These are phyloP conservation scores for Panthera tigris DNA, from an alignment of 2,113 vertebrate species.

Conservation along the genomic window DNA sequence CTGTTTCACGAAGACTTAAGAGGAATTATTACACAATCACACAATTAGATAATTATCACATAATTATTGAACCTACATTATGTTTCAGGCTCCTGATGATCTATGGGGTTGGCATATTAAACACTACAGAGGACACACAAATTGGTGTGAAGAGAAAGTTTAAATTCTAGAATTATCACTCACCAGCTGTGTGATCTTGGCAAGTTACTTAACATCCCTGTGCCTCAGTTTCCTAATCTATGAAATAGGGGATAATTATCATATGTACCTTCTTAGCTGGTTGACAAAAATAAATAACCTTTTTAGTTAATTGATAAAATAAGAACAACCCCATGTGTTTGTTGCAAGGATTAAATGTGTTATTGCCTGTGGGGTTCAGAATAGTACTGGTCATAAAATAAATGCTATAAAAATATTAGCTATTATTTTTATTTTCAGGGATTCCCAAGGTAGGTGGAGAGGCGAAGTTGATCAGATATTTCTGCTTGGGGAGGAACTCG, in stretches of 20 bases:
- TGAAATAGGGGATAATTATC: neutral
- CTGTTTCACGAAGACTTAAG: neutral
- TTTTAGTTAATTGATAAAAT: neutral
- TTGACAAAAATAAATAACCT: neutral
- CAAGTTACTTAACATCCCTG: neutral
- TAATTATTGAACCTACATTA: neutral
- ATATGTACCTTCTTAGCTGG: neutral
- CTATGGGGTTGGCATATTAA: neutral
- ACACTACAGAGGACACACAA: neutral
- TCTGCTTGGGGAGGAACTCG: neutral
- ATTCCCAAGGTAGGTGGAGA: neutral
- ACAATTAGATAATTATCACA: neutral
- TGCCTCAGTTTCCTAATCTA: neutral
- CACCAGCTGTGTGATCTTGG: neutral
- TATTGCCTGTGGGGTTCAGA: neutral
- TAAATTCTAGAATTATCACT: neutral
- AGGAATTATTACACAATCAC: neutral
- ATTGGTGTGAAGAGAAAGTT: neutral
- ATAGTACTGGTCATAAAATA: neutral
- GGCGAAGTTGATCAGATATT: neutral
- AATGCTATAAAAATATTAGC: slow-evolving; percentile 7
- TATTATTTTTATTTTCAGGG: neutral
- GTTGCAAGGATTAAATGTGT: neutral
- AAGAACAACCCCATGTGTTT: neutral
- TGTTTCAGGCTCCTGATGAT: neutral